phyloP scores from a whole-genome alignment of 1,140 invertebrate genomes.

The roundworm (Caenorhabditis elegans) region WBcel235 BX284605.5:13655001-13655500 shows the following conservation, averaged over 20 bases:
- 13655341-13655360: not conserved
- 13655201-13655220: no score
- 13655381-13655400: not conserved
- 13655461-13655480: conserved; percentile 27
- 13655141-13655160: not conserved
- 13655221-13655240: no score
- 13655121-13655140: not conserved
- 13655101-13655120: no score
- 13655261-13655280: no score
- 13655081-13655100: not conserved
- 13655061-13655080: not conserved
- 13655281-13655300: no score
- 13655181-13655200: no score
- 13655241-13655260: no score
- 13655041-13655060: no score
- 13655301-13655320: not conserved
- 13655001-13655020: no score
- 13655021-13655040: no score
- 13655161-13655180: not conserved
- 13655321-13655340: not conserved
- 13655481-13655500: not conserved
- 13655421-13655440: no score
- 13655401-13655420: not conserved
- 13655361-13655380: not conserved
- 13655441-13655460: not conserved